These are phyloP conservation scores for Dinoponera quadriceps DNA, from an alignment of 1,140 invertebrate genomes.

Conservation along the genomic window DNA sequence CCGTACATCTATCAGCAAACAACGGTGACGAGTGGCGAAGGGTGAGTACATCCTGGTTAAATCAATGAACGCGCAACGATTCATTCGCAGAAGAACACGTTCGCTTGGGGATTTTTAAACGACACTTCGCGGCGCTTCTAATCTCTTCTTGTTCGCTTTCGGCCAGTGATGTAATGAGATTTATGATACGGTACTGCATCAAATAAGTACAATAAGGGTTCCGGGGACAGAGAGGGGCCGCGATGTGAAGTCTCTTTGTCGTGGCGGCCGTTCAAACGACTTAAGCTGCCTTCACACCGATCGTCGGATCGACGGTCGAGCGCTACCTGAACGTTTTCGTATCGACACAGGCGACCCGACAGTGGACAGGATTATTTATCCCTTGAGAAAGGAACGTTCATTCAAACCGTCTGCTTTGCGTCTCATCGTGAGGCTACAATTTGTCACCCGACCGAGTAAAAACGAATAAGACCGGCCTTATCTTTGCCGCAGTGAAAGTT, in stretches of 20 bases:
- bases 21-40: conserved; percentile 9
- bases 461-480: conserved; percentile 29
- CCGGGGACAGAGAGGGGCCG: neutral
- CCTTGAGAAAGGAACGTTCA: neutral
- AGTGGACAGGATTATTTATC: neutral
- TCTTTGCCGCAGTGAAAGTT: conserved; percentile 33
- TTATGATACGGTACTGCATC: neutral
- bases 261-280: neutral
- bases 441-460: neutral
- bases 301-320: neutral
- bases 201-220: neutral
- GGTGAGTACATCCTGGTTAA: conserved; percentile 12
- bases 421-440: neutral
- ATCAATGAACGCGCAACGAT: neutral
- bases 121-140: too few relatives aligned
- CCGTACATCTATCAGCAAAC: conserved; percentile 40
- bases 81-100: too few relatives aligned
- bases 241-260: conserved; percentile 34
- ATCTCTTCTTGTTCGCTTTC: neutral
- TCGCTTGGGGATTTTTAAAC: too few relatives aligned
- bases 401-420: neutral
- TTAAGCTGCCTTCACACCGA: neutral
- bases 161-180: neutral
- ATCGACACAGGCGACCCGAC: neutral
- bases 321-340: neutral